Conservation (phyloP, 2,797 vertebrate species). For the Amphiprion clarkii region DNA sequence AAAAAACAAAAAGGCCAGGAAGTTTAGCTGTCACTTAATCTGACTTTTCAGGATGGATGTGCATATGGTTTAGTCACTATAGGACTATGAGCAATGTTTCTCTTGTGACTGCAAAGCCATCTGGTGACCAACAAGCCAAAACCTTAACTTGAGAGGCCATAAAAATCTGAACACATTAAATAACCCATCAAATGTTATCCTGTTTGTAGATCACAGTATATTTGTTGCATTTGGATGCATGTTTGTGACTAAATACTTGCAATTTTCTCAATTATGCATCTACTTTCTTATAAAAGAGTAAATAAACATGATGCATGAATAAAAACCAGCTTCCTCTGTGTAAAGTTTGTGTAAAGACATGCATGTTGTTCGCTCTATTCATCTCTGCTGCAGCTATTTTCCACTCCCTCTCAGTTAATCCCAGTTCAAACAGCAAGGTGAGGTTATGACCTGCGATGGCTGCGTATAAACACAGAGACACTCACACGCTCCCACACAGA, state of each 20-base stretch:
- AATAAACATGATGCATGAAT: not conserved
- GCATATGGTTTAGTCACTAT: constrained; percentile 58
- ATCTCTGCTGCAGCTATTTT: constrained; percentile 43
- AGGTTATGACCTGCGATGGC: constrained; percentile 68
- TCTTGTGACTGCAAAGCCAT: constrained; percentile 60
- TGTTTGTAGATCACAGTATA: not conserved
- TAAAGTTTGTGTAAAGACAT: constrained; percentile 4
- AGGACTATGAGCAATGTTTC: constrained; percentile 18
- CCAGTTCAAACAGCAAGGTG: constrained; percentile 67
- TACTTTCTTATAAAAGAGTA: not conserved
- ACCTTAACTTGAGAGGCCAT: not conserved
- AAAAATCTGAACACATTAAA: constrained; percentile 13
- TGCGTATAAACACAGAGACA: constrained; percentile 46
- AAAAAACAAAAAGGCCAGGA: constrained; percentile 45
- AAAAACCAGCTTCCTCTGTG: too few relatives aligned
- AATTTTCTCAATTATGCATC: not conserved
- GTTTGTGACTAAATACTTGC: not conserved
- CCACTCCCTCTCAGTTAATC: constrained; percentile 54
- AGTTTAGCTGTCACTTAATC: constrained; percentile 20
- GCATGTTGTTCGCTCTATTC: constrained; percentile 29
- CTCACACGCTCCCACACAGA: constrained; percentile 23
- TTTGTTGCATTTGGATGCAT: not conserved
- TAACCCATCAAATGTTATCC: not conserved
- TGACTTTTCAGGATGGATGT: constrained; percentile 53
- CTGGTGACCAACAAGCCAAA: constrained; percentile 45